Evolutionary conservation across 2,797 vertebrate species (phyloP).

Genomic region (Myotis myotis): DNA sequence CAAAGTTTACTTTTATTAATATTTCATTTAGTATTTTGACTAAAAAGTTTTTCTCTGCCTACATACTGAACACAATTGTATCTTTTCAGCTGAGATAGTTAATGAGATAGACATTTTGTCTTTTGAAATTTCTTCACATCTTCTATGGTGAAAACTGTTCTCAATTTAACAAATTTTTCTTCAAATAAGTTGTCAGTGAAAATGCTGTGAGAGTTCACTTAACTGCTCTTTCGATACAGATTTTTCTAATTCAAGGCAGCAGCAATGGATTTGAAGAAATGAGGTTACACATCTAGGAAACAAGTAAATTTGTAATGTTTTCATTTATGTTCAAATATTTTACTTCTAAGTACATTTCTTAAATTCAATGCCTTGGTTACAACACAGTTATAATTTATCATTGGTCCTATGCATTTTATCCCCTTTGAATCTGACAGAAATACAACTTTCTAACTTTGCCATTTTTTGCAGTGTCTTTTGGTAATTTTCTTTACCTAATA

Average conservation of each 20-base stretch:
- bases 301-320: slow-evolving; percentile 39
- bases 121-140: slow-evolving; percentile 21
- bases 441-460: neutral
- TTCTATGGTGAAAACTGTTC: slow-evolving; percentile 13
- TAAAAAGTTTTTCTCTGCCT: neutral
- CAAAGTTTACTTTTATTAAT: neutral
- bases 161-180: slow-evolving; percentile 33
- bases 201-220: neutral
- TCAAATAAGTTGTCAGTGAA: neutral
- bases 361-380: neutral
- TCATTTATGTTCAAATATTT: slow-evolving; percentile 16
- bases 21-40: neutral
- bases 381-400: slow-evolving; percentile 4
- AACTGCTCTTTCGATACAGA: slow-evolving; percentile 18
- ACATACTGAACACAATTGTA: neutral
- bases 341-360: neutral
- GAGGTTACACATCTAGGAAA: slow-evolving; percentile 26
- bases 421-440: slow-evolving; percentile 23
- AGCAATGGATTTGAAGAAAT: slow-evolving; percentile 33
- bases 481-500: slow-evolving; percentile 3
- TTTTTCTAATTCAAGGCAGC: neutral
- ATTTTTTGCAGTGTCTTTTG: neutral
- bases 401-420: neutral
- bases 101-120: neutral
- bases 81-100: neutral